phyloP scores from a whole-genome alignment of 2,797 vertebrate species.

The Poecilia picta region DNA sequence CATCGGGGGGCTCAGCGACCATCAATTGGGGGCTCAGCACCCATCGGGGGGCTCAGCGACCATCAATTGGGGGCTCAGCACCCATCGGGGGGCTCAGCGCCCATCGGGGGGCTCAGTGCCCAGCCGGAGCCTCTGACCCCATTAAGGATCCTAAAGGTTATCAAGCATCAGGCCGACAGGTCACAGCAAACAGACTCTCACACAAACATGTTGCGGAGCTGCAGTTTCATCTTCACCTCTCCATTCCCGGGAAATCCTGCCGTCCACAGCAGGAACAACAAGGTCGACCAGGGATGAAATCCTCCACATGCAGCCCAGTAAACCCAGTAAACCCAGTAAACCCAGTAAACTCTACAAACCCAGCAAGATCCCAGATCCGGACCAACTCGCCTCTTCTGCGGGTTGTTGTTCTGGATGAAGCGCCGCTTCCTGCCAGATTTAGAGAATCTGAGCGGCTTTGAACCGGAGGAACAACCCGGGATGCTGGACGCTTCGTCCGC shows the following conservation, averaged over 20 bases:
- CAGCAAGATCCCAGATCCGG: slow-evolving; percentile 1
- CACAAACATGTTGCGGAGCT: background rate
- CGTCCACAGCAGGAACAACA: slow-evolving; percentile 33
- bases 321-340: slow-evolving; percentile 5
- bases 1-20: no score
- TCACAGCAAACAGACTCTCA: background rate
- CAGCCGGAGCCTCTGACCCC: background rate
- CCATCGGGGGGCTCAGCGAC: no score
- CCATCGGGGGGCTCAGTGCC: background rate
- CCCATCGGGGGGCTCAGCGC: no score
- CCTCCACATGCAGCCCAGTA: slow-evolving; percentile 20
- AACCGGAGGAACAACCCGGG: background rate
- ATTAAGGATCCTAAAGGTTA: background rate
- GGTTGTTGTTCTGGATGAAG: background rate
- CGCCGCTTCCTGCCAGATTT: slow-evolving; percentile 3
- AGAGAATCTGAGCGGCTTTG: slow-evolving; percentile 8
- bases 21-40: no score
- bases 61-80: no score
- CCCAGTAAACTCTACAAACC: slow-evolving; percentile 8
- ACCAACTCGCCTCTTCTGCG: slow-evolving; percentile 40
- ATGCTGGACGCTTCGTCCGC: background rate
- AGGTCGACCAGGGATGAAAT: slow-evolving; percentile 51
- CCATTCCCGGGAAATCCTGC: slow-evolving; percentile 36
- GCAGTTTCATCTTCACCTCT: background rate
- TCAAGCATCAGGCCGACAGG: background rate